Conservation (phyloP, 2,888 invertebrate species). For the Aromia moschata region DNA sequence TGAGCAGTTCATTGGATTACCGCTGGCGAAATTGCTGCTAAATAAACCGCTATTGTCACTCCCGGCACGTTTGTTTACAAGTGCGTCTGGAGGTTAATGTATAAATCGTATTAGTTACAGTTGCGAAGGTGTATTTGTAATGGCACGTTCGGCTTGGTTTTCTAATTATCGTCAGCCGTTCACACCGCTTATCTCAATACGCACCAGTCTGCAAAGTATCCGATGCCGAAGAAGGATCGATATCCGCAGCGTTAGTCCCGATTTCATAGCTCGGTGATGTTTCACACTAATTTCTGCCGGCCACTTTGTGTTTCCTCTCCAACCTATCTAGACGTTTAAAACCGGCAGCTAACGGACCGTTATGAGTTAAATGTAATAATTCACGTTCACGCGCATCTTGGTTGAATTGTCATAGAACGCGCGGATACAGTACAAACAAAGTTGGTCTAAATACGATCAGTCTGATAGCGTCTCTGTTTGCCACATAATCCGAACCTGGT, state of each 20-base stretch:
- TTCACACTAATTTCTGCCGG: neutral
- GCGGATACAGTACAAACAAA: no score
- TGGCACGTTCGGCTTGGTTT: conserved; percentile 5
- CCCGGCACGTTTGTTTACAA: conserved; percentile 20
- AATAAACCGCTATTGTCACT: conserved; percentile 25
- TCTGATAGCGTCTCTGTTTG: no score
- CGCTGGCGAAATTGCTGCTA: conserved; percentile 27
- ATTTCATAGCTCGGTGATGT: neutral
- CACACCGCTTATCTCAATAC: neutral
- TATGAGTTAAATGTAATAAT: no score
- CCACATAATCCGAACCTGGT: no score
- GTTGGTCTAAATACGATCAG: no score
- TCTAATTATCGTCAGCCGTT: neutral
- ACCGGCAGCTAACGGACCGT: no score
- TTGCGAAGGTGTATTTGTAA: conserved; percentile 9
- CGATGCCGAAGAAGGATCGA: neutral
- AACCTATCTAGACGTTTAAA: no score
- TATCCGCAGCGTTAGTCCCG: neutral
- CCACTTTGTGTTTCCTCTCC: neutral
- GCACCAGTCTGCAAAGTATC: neutral
- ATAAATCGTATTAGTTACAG: conserved; percentile 20
- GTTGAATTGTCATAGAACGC: no score
- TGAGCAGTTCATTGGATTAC: conserved; percentile 30
- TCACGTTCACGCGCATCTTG: no score
- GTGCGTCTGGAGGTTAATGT: conserved; percentile 16